A percentile compares a stretch with the other conserved stretches of the same genome.
These are phyloP conservation scores for Nymphalis c-album DNA, from an alignment of 2,888 invertebrate species.

Conservation along the genomic window DNA sequence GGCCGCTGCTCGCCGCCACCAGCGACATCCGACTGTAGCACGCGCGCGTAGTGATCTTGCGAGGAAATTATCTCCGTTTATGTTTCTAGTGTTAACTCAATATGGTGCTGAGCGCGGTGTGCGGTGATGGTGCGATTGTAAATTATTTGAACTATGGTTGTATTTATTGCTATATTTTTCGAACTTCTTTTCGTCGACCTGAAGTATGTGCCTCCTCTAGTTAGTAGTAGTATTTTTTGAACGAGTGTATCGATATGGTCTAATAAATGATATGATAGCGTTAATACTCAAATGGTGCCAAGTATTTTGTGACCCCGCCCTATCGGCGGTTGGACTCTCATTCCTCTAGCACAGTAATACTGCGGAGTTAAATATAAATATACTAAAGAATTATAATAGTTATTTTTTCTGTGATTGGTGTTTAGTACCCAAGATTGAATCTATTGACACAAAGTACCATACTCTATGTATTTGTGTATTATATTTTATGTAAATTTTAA, in stretches of 20 bases:
- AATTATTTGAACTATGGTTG: constrained; percentile 50
- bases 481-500: constrained; percentile 48
- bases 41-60: constrained; percentile 6
- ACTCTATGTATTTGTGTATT: constrained; percentile 57
- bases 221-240: constrained; percentile 55
- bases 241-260: constrained; percentile 56
- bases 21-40: constrained; percentile 65
- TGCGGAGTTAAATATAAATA: constrained; percentile 54
- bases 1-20: constrained; percentile 57
- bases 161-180: constrained; percentile 70
- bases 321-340: constrained; percentile 60
- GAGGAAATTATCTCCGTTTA: constrained; percentile 8
- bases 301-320: constrained; percentile 56
- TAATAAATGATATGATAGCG: constrained; percentile 60
- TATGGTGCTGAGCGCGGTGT: constrained; percentile 30
- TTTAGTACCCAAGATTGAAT: constrained; percentile 54
- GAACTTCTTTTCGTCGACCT: constrained; percentile 68
- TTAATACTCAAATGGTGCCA: constrained; percentile 77
- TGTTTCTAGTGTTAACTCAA: constrained; percentile 17
- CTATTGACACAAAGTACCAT: constrained; percentile 57
- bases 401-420: constrained; percentile 48
- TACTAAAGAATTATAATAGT: constrained; percentile 42
- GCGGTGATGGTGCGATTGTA: constrained; percentile 42
- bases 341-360: constrained; percentile 72
- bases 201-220: constrained; percentile 72